phyloP scores from a whole-genome alignment of 1,140 invertebrate genomes.

The Nylanderia fulva region DNA sequence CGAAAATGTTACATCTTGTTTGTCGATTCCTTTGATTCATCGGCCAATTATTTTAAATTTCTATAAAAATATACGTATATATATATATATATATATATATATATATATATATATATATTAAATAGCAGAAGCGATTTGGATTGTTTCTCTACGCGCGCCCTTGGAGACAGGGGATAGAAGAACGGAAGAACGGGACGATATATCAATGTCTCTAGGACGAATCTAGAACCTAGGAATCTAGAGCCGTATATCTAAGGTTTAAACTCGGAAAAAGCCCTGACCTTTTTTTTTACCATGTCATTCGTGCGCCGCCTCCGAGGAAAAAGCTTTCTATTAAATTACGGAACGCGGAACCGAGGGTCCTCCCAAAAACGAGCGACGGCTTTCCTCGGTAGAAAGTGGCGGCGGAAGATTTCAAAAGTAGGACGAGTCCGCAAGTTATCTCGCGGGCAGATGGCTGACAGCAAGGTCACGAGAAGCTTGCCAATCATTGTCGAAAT shows the following conservation, averaged over 20 bases:
- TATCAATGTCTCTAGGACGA: slow-evolving; percentile 38
- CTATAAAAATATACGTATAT: neutral
- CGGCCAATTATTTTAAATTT: slow-evolving; percentile 24
- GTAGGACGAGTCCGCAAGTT: slow-evolving; percentile 51
- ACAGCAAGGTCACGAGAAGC: slow-evolving; percentile 51
- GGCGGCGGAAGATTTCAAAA: slow-evolving; percentile 40
- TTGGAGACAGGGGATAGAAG: neutral
- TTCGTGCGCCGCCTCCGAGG: neutral
- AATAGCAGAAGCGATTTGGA: slow-evolving; percentile 2
- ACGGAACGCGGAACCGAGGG: slow-evolving; percentile 19
- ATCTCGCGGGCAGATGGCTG: slow-evolving; percentile 40
- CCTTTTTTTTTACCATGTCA: slow-evolving; percentile 26
- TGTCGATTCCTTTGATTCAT: neutral
- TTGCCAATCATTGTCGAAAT: slow-evolving; percentile 56
- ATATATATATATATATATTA: neutral
- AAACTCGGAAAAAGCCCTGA: slow-evolving; percentile 48
- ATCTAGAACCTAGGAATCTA: slow-evolving; percentile 40
- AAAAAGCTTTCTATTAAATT: slow-evolving; percentile 61
- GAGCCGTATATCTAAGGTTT: slow-evolving; percentile 24
- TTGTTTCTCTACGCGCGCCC: slow-evolving; percentile 9
- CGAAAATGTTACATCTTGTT: neutral
- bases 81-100: too few species aligned
- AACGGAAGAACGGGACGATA: slow-evolving; percentile 15
- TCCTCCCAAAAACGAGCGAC: slow-evolving; percentile 19
- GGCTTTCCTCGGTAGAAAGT: slow-evolving; percentile 22